phyloP scores from a whole-genome alignment of 2,888 invertebrate species.

The Sesia apiformis region DNA sequence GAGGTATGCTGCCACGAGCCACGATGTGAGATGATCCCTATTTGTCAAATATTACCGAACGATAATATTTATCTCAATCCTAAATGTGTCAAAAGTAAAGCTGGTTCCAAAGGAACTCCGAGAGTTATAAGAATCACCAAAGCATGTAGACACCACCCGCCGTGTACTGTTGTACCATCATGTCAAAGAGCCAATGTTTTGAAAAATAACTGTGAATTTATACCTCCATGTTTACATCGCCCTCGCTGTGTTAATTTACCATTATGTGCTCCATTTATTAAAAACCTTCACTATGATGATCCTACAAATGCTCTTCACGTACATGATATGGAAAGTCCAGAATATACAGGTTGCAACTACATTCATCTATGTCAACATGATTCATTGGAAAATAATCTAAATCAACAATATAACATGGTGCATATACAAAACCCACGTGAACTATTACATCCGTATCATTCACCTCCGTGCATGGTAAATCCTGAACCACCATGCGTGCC shows the following conservation, averaged over 20 bases:
- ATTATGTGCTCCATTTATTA: slow-evolving; percentile 47
- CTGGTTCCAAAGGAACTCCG: slow-evolving; percentile 23
- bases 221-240: slow-evolving; percentile 53
- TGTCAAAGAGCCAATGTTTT: slow-evolving; percentile 52
- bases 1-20: slow-evolving; percentile 43
- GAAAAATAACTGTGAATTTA: slow-evolving; percentile 51
- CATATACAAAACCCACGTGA: slow-evolving; percentile 31
- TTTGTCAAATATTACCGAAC: slow-evolving; percentile 47
- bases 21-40: slow-evolving; percentile 46
- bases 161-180: slow-evolving; percentile 59
- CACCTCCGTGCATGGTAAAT: slow-evolving; percentile 22
- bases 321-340: slow-evolving; percentile 21
- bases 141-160: slow-evolving; percentile 61
- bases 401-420: slow-evolving; percentile 20
- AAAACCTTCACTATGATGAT: slow-evolving; percentile 39
- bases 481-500: slow-evolving; percentile 21
- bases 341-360: slow-evolving; percentile 23
- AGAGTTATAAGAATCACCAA: slow-evolving; percentile 52
- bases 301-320: slow-evolving; percentile 16
- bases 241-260: slow-evolving; percentile 61
- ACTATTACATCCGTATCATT: slow-evolving; percentile 20
- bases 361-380: slow-evolving; percentile 29
- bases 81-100: slow-evolving; percentile 23
- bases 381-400: slow-evolving; percentile 20
- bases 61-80: slow-evolving; percentile 21